Base-by-base conservation (phyloP, 1,140 invertebrate genomes). In the Euwallacea fornicatus region DNA sequence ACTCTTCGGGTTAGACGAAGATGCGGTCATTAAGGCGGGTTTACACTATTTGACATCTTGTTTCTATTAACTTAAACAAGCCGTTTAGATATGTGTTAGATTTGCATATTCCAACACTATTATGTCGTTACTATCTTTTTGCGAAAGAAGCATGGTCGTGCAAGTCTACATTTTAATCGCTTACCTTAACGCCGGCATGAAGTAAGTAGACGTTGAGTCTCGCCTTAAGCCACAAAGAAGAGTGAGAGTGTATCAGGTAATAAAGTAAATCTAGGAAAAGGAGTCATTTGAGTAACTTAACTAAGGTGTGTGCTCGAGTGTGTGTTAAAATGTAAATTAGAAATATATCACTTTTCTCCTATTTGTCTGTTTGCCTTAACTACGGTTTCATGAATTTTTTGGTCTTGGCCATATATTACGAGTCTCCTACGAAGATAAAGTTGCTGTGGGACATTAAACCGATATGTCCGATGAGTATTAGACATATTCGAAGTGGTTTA, bases 251-350 rank as follows among this genome's bases (percentile, higher is more conserved):
- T 66, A 58, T 58, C 65, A 58, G 65, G 42, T 58, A 66, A 66
- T 66, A 66, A 66, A 66, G 33, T 66, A 16, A 10, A 55, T 33
- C 55, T 56, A 56, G 55, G 11, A 44, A 56, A 66, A 66, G 42
- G 54, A 66, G 65, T 53, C 65, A 58, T 66, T 66, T 58, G 43
- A 56, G 33, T 55, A 54, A 55, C 46, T 65, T 65, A 66, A 58
- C 53, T 66, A 56, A 56, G 42, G 55, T 65, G 63, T 65, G 63
- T 47, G 42, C 16, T 33, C 21, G 21, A 33, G 21, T 62, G 60
- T 65, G 65, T 33, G 33, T 66, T 58, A 66, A 66, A 66, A 66
- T 66, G 65, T 66, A 66, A 66, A 66, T 66, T 56, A 58, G 65
- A 66, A 66, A 50, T 58, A 42, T 56, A 56, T 44, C 65, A 66